phyloP scores from a whole-genome alignment of 2,888 invertebrate species.

The Halictus ligatus region DNA sequence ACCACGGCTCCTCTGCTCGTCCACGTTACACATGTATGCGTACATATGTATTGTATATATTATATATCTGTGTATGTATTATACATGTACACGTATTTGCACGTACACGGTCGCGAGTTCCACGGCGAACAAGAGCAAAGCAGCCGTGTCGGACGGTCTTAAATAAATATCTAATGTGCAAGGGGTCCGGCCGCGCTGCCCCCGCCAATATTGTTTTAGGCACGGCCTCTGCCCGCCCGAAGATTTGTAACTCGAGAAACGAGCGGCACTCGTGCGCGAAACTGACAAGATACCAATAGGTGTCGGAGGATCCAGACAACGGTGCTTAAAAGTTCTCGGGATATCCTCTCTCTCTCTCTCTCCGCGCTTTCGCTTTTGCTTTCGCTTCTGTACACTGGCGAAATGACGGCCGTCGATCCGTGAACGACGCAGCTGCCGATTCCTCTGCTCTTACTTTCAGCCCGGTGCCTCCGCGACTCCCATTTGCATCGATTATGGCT shows the following conservation, averaged over 20 bases:
- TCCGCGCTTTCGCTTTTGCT: conserved; percentile 25
- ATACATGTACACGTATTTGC: conserved; percentile 24
- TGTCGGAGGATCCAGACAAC: conserved; percentile 54
- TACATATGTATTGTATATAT: neutral
- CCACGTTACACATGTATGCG: neutral
- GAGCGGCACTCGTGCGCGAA: conserved; percentile 63
- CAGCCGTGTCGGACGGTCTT: conserved; percentile 74
- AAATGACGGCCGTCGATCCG: conserved; percentile 9
- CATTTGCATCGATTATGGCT: neutral
- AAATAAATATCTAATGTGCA: conserved; percentile 78
- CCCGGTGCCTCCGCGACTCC: neutral
- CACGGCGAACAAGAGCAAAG: conserved; percentile 68
- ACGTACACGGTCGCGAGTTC: conserved; percentile 46
- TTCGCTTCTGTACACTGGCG: conserved; percentile 21
- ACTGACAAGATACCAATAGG: conserved; percentile 57
- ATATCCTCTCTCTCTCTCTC: conserved; percentile 48
- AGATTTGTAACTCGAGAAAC: conserved; percentile 73
- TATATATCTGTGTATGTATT: neutral
- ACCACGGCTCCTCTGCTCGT: neutral
- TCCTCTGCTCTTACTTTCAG: neutral
- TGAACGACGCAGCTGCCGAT: conserved; percentile 48
- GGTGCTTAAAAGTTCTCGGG: conserved; percentile 46
- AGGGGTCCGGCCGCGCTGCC: conserved; percentile 59
- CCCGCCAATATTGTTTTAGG: conserved; percentile 80
- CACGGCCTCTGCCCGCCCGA: conserved; percentile 56